phyloP scores from a whole-genome alignment of 1,140 invertebrate species.

The Drosophila albomicans region DNA sequence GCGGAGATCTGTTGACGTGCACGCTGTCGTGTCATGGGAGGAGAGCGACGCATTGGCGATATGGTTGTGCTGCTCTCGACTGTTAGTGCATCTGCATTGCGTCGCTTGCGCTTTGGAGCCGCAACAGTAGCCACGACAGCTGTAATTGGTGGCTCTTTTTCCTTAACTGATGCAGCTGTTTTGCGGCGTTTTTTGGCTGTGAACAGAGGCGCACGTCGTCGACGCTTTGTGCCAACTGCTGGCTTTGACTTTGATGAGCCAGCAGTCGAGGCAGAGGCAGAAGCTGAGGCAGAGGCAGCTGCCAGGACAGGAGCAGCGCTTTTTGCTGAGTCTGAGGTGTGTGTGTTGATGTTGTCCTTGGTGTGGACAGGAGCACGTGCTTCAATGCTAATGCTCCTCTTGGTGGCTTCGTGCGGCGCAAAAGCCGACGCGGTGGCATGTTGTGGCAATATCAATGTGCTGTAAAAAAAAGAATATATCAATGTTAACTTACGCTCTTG shows the following conservation, averaged over 20 bases:
- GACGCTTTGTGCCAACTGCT: conserved; percentile 49
- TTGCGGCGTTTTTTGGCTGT: conserved; percentile 59
- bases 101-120: conserved; percentile 43
- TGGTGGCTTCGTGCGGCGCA: conserved; percentile 59
- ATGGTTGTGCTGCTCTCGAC: conserved; percentile 33
- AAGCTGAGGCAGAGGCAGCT: conserved; percentile 33
- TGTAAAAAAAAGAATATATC: conserved; percentile 1
- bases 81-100: conserved; percentile 10
- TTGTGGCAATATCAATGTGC: conserved; percentile 72
- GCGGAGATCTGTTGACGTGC: conserved; percentile 75
- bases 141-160: neutral
- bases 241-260: conserved; percentile 47
- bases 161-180: conserved; percentile 2
- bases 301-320: neutral
- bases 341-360: conserved; percentile 65
- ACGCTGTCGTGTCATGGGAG: conserved; percentile 73
- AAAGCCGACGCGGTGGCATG: conserved; percentile 59
- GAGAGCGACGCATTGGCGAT: conserved; percentile 54
- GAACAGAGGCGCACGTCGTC: conserved; percentile 62
- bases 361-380: conserved; percentile 21
- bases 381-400: conserved; percentile 35
- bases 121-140: neutral
- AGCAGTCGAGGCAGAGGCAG: conserved; percentile 39
- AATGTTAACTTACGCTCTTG: neutral
- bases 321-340: conserved; percentile 64